These are phyloP conservation scores for Strigamia transsilvanica DNA, from an alignment of 2,888 invertebrate species.

Conservation along the genomic window DNA sequence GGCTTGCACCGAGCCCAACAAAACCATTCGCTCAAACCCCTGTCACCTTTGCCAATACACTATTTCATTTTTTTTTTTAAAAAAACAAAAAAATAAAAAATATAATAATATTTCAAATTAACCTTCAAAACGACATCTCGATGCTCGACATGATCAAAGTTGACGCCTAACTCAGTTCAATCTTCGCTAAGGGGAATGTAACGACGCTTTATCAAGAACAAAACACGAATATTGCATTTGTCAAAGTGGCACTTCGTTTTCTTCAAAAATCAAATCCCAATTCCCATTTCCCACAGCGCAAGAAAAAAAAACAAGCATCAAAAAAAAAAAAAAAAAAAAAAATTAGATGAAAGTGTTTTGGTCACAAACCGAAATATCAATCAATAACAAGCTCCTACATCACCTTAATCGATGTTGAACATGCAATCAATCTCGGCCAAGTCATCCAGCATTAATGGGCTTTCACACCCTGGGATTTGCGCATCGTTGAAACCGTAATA, in stretches of 20 bases:
- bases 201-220: slow-evolving; percentile 31
- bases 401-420: slow-evolving; percentile 48
- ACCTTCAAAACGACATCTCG: slow-evolving; percentile 9
- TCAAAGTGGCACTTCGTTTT: slow-evolving; percentile 33
- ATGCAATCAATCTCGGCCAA: slow-evolving; percentile 46
- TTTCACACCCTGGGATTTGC: slow-evolving; percentile 47
- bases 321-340: neutral
- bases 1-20: neutral
- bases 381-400: slow-evolving; percentile 30
- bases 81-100: neutral
- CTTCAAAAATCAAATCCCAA: slow-evolving; percentile 18
- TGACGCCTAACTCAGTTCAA: slow-evolving; percentile 15
- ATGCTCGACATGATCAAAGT: neutral
- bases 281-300: neutral
- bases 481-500: slow-evolving; percentile 36
- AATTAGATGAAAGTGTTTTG: neutral
- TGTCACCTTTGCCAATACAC: neutral
- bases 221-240: slow-evolving; percentile 43
- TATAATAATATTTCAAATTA: slow-evolving; percentile 3
- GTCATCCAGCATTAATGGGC: slow-evolving; percentile 44
- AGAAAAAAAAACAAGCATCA: neutral
- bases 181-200: slow-evolving; percentile 10
- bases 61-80: too few species aligned
- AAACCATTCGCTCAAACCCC: neutral
- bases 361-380: slow-evolving; percentile 42